A percentile compares a stretch with the other conserved stretches of the same genome.
These are phyloP conservation scores for Lithobates sylvaticus DNA, from an alignment of 2,797 vertebrate species.

Conservation along the genomic window DNA sequence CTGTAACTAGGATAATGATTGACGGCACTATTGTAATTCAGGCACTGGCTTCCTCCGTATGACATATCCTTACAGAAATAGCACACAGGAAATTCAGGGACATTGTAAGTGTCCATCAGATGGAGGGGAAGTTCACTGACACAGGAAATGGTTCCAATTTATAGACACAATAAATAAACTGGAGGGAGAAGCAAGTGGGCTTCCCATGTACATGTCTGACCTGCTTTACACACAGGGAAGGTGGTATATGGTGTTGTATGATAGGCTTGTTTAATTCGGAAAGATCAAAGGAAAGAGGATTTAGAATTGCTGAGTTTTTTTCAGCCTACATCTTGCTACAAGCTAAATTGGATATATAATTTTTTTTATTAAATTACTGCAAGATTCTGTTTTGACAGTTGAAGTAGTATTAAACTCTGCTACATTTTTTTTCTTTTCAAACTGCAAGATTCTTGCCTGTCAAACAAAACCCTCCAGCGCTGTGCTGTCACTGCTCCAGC, in stretches of 20 bases:
- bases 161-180: background rate
- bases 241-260: background rate
- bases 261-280: background rate
- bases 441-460: too few relatives aligned
- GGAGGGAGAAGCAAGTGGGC: background rate
- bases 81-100: background rate
- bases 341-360: background rate
- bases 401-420: background rate
- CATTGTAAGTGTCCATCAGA: background rate
- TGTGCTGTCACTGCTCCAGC: too few relatives aligned
- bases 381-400: background rate
- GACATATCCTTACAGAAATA: background rate
- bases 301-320: background rate
- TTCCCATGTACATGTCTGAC: background rate
- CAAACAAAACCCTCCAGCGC: too few relatives aligned
- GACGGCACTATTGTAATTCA: background rate
- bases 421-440: too few relatives aligned
- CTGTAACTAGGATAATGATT: background rate
- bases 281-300: background rate
- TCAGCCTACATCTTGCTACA: background rate
- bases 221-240: background rate
- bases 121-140: background rate
- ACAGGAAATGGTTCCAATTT: background rate
- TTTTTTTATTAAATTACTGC: background rate
- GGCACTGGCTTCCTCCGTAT: background rate